Evolutionary conservation across 2,888 invertebrate species (phyloP).

Genomic region (Blastobasis adustella): DNA sequence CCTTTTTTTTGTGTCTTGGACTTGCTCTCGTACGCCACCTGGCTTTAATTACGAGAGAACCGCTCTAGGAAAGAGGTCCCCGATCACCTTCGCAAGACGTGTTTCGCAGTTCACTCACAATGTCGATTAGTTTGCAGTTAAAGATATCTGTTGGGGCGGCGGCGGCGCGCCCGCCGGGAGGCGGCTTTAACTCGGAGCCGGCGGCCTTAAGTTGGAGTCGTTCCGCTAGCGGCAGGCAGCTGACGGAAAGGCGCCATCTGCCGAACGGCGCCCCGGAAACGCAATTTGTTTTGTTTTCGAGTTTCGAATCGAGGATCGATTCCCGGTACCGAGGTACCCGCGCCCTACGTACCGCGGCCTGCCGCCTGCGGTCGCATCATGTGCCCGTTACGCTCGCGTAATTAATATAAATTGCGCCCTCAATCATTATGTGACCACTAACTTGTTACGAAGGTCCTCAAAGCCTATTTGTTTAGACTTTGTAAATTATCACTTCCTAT

Average conservation of each 20-base stretch:
- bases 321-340: constrained; percentile 23
- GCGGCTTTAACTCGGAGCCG: constrained; percentile 35
- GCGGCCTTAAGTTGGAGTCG: constrained; percentile 10
- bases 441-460: too few relatives aligned
- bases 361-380: constrained; percentile 40
- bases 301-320: constrained; percentile 42
- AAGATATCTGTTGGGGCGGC: neutral
- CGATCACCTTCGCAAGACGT: constrained; percentile 49
- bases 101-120: constrained; percentile 6
- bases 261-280: constrained; percentile 61
- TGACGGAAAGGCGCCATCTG: constrained; percentile 75
- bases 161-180: constrained; percentile 14
- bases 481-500: too few relatives aligned
- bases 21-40: constrained; percentile 60
- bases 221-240: constrained; percentile 49
- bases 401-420: constrained; percentile 12
- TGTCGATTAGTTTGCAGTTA: constrained; percentile 1
- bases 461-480: too few relatives aligned
- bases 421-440: too few relatives aligned
- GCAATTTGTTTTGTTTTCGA: constrained; percentile 61
- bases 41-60: constrained; percentile 60
- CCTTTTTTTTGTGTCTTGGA: constrained; percentile 51
- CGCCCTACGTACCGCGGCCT: constrained; percentile 17
- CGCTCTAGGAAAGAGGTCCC: constrained; percentile 39
- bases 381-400: constrained; percentile 28